phyloP scores from a whole-genome alignment of 1,140 invertebrate species.

The Polyergus mexicanus region DNA sequence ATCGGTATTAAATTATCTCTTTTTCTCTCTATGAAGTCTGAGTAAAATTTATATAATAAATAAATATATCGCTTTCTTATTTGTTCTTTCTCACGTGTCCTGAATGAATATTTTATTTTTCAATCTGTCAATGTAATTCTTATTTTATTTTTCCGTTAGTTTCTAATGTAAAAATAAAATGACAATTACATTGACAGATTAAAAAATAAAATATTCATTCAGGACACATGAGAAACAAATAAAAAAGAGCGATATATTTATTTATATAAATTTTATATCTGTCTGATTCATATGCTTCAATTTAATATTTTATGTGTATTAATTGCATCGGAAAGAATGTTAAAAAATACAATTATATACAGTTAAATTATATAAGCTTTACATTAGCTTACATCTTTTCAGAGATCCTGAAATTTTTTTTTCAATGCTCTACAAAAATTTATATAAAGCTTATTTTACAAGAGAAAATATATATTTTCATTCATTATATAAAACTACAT shows the following conservation, averaged over 20 bases:
- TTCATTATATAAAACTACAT: slow-evolving; percentile 2
- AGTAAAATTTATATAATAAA: slow-evolving; percentile 23
- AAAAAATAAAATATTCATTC: background rate
- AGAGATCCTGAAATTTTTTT: background rate
- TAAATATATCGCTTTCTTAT: background rate
- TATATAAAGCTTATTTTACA: background rate
- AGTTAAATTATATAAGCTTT: background rate
- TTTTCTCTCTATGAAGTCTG: background rate
- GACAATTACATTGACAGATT: background rate
- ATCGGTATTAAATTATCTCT: background rate
- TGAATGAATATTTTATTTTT: background rate
- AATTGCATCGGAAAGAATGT: background rate
- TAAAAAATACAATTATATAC: slow-evolving; percentile 1
- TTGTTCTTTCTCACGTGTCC: background rate
- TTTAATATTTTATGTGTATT: background rate
- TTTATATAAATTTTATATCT: slow-evolving; percentile 32
- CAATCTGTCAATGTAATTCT: background rate
- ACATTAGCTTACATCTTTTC: background rate
- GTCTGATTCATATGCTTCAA: background rate
- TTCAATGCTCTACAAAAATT: background rate
- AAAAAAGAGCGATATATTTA: background rate
- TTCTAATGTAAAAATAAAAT: background rate
- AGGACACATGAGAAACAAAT: background rate
- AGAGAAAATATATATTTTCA: background rate
- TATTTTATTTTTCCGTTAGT: background rate